These are phyloP conservation scores for Nebria ingens DNA, from an alignment of 1,140 invertebrate species.

Conservation along the genomic window DNA sequence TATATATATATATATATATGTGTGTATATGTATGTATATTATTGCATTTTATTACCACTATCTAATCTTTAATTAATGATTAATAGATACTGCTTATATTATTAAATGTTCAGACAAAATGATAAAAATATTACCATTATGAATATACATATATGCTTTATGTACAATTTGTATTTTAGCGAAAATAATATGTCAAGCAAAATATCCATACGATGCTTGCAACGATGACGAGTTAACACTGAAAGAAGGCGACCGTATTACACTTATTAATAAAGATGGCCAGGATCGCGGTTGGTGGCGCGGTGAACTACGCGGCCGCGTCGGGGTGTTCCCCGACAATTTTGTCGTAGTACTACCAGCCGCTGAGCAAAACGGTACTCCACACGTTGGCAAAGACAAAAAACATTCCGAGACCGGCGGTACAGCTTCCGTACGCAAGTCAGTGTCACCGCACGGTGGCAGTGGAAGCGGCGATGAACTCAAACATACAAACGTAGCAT, in stretches of 20 bases:
- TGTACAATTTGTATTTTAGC: conserved; percentile 23
- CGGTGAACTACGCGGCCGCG: conserved; percentile 78
- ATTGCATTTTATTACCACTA: no score
- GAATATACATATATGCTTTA: no score
- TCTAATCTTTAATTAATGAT: no score
- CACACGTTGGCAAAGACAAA: neutral
- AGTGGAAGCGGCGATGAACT: conserved; percentile 14
- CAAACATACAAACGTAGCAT: conserved; percentile 34
- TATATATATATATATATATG: no score
- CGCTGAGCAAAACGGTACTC: neutral
- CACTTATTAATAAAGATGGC: conserved; percentile 73
- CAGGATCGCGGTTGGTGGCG: conserved; percentile 96
- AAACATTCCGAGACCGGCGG: neutral
- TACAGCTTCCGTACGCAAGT: conserved; percentile 14
- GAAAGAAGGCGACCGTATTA: conserved; percentile 82
- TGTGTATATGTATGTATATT: no score
- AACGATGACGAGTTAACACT: conserved; percentile 92
- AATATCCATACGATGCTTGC: conserved; percentile 81
- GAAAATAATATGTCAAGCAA: conserved; percentile 58
- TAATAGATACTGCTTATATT: no score
- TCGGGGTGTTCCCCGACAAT: conserved; percentile 95
- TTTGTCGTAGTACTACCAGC: conserved; percentile 60
- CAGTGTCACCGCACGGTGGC: conserved; percentile 13
- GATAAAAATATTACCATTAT: no score
- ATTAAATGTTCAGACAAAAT: no score